phyloP scores from a whole-genome alignment of 1,140 invertebrate species.

The Delia radicum region DNA sequence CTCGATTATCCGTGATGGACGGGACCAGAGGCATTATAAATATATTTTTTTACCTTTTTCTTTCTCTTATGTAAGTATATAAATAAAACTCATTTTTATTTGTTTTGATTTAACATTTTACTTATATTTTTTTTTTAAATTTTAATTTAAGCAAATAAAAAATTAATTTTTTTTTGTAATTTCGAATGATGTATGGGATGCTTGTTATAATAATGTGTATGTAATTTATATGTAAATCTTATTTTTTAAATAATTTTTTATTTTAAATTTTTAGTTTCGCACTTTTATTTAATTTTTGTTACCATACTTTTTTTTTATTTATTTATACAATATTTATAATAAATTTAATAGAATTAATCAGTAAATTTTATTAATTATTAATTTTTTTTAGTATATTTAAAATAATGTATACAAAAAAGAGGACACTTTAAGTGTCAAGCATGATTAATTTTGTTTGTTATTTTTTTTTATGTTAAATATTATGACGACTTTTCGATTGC shows the following conservation, averaged over 20 bases:
- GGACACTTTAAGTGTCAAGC: slow-evolving; percentile 1
- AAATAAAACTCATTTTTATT: slow-evolving; percentile 16
- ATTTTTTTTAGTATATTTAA: not conserved
- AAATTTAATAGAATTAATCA: not conserved
- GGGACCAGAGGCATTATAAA: too few relatives aligned
- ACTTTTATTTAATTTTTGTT: not conserved
- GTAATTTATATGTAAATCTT: slow-evolving; percentile 1
- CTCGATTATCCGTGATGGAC: too few relatives aligned
- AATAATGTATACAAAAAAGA: not conserved
- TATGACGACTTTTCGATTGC: too few relatives aligned
- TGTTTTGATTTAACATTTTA: slow-evolving; percentile 21
- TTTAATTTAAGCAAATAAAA: slow-evolving; percentile 25
- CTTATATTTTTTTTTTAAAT: slow-evolving; percentile 25
- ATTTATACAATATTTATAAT: slow-evolving; percentile 1
- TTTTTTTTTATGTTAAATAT: not conserved
- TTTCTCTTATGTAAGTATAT: too few relatives aligned
- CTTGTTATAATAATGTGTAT: slow-evolving; percentile 23
- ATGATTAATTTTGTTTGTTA: not conserved
- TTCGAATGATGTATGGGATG: slow-evolving; percentile 25
- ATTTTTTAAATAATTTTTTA: not conserved
- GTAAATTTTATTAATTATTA: not conserved
- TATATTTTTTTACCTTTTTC: not conserved
- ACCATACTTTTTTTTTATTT: not conserved
- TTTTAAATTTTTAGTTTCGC: not conserved
- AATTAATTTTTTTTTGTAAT: slow-evolving; percentile 17